Evolutionary conservation across 2,888 invertebrate genomes (phyloP), one percentile per base, ranked within the genome.

Genomic region (Aphidius colemani): DNA sequence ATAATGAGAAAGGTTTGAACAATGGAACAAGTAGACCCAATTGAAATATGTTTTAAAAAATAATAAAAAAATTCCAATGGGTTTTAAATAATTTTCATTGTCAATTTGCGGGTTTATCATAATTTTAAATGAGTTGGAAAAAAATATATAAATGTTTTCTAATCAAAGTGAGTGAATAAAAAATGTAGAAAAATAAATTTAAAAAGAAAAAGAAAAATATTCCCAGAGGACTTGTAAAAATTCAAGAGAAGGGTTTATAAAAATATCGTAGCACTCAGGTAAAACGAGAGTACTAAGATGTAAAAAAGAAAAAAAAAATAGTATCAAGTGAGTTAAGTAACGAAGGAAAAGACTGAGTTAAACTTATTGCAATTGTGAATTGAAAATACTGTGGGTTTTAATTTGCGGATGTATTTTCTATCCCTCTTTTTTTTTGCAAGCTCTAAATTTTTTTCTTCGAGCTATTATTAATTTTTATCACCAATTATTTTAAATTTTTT

Each of bases 291-390:
- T 30, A 30, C 30, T 30, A 30, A 30, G 30, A 30, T 30, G 4
- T 30, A 30, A 4, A 30, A 30, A 4, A 30, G 4, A 30, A 30
- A 30, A 30, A 30, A 4, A 30, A 30, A 30, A 30, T 30, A 30
- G 30, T 4, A 30, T 30, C 4, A 2, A 18, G 18, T 18, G 18
- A 67, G 68, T 30, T 67, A 66, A 69, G 73, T 74, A 74, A 75
- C 70, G 69, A 74, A 74, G 68, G 70, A 70, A 68, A 63, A 65
- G 63, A 67, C 68, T 71, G 70, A 71, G 71, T 71, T 70, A 72
- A 76, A 75, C 72, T 77, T 75, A 74, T 75, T 71, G 72, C 73
- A 72, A 72, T 71, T 69, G 74, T 70, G 73, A 73, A 77, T 78
- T 76, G 74, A 75, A 77, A 75, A 76, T 74, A 73, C 72, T 69